phyloP scores from a whole-genome alignment of 2,888 invertebrate genomes.

The Leucozona laternaria region DNA sequence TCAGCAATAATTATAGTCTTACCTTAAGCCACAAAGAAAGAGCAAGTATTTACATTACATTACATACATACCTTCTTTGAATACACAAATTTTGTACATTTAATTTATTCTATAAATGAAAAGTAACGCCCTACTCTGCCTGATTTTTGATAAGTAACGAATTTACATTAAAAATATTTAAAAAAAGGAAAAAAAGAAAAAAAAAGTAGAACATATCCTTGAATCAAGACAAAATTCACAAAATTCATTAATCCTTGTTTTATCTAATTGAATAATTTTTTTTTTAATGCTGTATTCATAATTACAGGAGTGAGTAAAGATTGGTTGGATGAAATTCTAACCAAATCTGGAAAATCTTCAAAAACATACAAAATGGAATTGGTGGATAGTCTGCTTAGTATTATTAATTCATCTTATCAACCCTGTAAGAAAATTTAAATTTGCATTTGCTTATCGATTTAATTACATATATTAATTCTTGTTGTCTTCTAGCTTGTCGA shows the following conservation, averaged over 20 bases:
- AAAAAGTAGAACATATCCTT: background rate
- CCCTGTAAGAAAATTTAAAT: conserved; percentile 86
- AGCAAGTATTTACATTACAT: no score
- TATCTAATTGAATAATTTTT: background rate
- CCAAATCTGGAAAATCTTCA: conserved; percentile 85
- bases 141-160: background rate
- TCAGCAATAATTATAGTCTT: no score
- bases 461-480: conserved; percentile 29
- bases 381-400: conserved; percentile 92
- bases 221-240: no score
- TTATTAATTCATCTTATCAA: conserved; percentile 93
- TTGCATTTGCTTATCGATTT: background rate
- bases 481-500: conserved; percentile 87
- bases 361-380: conserved; percentile 92
- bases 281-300: background rate
- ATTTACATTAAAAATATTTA: background rate
- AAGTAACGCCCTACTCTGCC: no score
- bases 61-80: no score
- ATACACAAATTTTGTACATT: no score
- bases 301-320: conserved; percentile 91
- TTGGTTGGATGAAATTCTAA: conserved; percentile 90
- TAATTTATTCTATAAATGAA: background rate
- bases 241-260: background rate
- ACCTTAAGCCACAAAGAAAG: no score
- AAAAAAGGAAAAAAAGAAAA: background rate